Conservation (phyloP, 2,888 invertebrate genomes). For the Rotaria sp. region DNA sequence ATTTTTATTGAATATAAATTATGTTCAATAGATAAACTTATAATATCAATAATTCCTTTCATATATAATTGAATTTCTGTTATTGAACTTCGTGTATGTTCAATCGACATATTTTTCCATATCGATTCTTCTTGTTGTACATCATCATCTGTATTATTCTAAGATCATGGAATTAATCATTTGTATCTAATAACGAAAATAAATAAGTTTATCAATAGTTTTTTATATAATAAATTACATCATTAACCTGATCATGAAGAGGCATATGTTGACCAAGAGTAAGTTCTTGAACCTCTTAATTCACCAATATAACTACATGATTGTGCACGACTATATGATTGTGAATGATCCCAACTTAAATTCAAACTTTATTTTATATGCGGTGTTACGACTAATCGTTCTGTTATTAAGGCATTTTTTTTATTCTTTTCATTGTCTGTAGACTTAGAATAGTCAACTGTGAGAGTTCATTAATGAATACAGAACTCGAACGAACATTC, state of each 20-base stretch:
- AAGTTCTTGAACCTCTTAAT: conserved; percentile 31
- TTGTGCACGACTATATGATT: conserved; percentile 13
- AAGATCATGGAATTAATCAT: conserved; percentile 54
- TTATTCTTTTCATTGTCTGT: not conserved
- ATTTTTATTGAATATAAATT: not conserved
- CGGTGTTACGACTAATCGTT: not conserved
- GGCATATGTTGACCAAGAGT: conserved; percentile 32
- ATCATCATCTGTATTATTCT: no score
- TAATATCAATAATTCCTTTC: not conserved
- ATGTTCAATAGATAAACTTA: not conserved
- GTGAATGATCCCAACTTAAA: conserved; percentile 33
- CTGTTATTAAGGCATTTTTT: conserved; percentile 20
- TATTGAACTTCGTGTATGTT: not conserved
- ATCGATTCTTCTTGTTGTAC: not conserved
- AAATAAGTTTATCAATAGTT: no score
- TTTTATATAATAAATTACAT: no score
- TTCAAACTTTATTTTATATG: not conserved
- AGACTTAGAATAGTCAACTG: no score
- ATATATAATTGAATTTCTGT: not conserved
- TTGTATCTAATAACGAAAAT: not conserved
- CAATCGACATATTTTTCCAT: not conserved
- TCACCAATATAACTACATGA: conserved; percentile 34
- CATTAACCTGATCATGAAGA: not conserved
- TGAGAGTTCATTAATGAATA: no score
- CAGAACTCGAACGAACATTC: no score